These are phyloP conservation scores for Regulus satrapa DNA, from an alignment of 2,113 vertebrate genomes.

Conservation along the genomic window DNA sequence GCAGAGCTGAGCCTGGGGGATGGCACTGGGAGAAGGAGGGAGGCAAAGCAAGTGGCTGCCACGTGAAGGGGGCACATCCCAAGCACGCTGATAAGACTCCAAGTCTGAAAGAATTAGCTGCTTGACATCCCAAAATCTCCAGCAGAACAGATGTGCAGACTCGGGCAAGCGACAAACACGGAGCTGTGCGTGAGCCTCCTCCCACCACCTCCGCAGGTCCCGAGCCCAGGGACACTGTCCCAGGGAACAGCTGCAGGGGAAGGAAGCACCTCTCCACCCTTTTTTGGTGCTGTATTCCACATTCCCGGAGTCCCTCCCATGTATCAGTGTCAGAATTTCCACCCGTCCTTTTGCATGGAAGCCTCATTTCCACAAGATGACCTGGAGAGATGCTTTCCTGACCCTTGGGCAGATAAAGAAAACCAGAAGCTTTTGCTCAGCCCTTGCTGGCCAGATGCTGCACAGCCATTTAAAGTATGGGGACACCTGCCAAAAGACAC, in stretches of 20 bases:
- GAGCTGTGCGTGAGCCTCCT: not conserved
- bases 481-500: not conserved
- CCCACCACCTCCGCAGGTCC: not conserved
- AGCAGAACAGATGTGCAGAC: not conserved
- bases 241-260: not conserved
- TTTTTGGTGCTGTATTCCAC: not conserved
- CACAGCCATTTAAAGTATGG: not conserved
- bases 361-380: not conserved
- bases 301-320: not conserved
- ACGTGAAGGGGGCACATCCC: accelerated
- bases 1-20: not conserved
- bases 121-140: not conserved
- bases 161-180: not conserved
- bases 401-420: not conserved
- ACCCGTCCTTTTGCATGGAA: not conserved
- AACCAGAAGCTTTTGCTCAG: not conserved
- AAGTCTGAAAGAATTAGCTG: not conserved
- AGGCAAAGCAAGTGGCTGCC: not conserved
- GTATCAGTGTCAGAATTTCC: not conserved
- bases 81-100: not conserved
- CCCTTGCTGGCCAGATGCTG: not conserved
- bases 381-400: accelerated
- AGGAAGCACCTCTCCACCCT: not conserved
- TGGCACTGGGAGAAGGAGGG: not conserved
- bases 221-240: not conserved